Evolutionary conservation across 2,113 vertebrate genomes (phyloP).

Genomic region (Agelaius phoeniceus): DNA sequence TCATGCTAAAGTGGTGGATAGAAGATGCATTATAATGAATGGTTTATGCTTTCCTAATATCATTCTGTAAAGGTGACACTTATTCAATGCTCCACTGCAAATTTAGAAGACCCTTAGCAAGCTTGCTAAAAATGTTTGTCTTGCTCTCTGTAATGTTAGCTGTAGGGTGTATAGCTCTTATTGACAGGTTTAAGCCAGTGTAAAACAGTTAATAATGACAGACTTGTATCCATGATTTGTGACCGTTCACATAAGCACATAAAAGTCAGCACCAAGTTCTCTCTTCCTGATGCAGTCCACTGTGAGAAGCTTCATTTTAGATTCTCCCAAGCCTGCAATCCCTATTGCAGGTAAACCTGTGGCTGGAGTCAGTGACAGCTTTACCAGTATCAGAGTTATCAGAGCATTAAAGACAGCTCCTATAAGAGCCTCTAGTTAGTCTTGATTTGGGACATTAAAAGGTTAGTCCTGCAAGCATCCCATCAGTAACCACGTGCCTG

Average conservation of each 20-base stretch:
- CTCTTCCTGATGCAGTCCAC: neutral
- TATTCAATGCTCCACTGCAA: neutral
- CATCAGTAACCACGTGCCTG: accelerated
- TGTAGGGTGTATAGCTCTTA: neutral
- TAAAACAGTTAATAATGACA: neutral
- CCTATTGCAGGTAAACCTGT: neutral
- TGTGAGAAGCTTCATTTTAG: neutral
- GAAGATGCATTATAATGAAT: neutral
- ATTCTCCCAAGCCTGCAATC: neutral
- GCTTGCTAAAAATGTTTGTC: neutral
- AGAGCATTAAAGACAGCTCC: neutral
- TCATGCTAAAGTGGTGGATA: constrained; percentile 6
- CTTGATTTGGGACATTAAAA: neutral
- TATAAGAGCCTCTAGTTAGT: neutral
- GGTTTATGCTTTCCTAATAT: constrained; percentile 6
- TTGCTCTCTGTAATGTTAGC: neutral
- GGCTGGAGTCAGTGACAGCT: neutral
- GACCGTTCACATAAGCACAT: neutral
- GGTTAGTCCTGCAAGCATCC: neutral
- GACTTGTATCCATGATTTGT: neutral
- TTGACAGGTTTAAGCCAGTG: neutral
- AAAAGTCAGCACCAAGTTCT: neutral
- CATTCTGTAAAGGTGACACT: neutral
- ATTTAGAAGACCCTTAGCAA: neutral
- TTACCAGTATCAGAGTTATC: neutral